These are phyloP conservation scores for Cryptus armator DNA, from an alignment of 2,888 invertebrate species.

Conservation along the genomic window DNA sequence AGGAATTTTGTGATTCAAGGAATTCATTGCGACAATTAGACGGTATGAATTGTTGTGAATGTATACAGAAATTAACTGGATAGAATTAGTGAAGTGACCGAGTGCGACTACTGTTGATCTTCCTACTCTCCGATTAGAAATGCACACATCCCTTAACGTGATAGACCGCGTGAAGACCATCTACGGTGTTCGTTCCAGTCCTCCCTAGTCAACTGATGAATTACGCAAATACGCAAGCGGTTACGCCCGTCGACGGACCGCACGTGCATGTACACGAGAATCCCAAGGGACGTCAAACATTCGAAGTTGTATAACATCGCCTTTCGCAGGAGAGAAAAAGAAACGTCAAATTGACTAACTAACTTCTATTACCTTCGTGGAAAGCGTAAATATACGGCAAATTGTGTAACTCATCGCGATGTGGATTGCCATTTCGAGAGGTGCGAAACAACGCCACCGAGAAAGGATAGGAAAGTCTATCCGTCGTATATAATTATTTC, in stretches of 20 bases:
- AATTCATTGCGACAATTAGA: background rate
- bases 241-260: background rate
- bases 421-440: background rate
- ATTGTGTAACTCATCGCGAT: background rate
- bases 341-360: background rate
- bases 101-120: constrained; percentile 43
- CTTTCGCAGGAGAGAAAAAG: background rate
- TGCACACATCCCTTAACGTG: constrained; percentile 46
- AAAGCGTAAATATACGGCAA: background rate
- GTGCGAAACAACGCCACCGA: background rate
- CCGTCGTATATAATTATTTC: constrained; percentile 6
- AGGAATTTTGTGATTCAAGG: background rate
- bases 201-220: constrained; percentile 42
- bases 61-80: background rate
- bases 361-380: background rate
- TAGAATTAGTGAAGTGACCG: background rate
- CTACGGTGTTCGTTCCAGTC: constrained; percentile 1
- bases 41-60: background rate
- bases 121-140: constrained; percentile 27
- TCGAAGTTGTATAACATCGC: background rate
- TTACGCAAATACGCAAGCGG: constrained; percentile 52
- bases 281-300: background rate
- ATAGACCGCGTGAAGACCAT: constrained; percentile 41
- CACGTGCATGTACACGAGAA: constrained; percentile 11
- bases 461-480: background rate